Evolutionary conservation across 2,113 vertebrate genomes (phyloP).

Genomic region (Xenopus borealis): DNA sequence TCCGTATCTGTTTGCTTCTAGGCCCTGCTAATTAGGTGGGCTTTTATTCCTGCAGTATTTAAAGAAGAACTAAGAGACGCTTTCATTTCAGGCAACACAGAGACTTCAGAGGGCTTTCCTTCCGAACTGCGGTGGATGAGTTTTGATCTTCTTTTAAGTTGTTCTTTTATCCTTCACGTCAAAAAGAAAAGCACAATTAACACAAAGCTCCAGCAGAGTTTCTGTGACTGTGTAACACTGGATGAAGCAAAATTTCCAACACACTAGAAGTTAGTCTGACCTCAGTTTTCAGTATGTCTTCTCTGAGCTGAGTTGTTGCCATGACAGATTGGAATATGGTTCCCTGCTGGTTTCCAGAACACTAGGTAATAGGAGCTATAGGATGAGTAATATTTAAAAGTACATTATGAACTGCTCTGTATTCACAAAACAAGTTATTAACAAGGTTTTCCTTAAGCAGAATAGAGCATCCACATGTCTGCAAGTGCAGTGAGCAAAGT

Average conservation of each 20-base stretch:
- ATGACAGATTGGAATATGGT: constrained; percentile 11
- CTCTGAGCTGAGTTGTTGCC: constrained; percentile 17
- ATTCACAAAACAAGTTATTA: too few relatives aligned
- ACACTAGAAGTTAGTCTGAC: constrained; percentile 24
- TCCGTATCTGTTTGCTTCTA: constrained; percentile 15
- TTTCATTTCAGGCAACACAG: constrained; percentile 35
- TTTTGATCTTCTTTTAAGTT: constrained; percentile 45
- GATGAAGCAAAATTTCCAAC: constrained; percentile 26
- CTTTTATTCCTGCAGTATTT: constrained; percentile 7
- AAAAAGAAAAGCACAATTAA: constrained; percentile 37
- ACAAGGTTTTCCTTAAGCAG: too few relatives aligned
- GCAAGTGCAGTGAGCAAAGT: too few relatives aligned
- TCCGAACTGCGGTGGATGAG: constrained; percentile 34
- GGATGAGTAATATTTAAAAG: too few relatives aligned
- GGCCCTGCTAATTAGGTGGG: constrained; percentile 36
- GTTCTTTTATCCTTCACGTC: constrained; percentile 32
- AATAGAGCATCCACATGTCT: too few relatives aligned
- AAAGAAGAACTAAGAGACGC: constrained; percentile 30
- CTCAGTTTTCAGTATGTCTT: constrained; percentile 11
- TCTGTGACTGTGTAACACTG: constrained; percentile 5
- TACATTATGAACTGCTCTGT: too few relatives aligned
- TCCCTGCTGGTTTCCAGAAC: constrained; percentile 1
- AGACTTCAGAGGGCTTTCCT: constrained; percentile 25
- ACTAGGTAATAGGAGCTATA: too few relatives aligned
- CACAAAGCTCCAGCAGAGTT: constrained; percentile 38